Evolutionary conservation across 1,140 invertebrate species (phyloP).

Genomic region (Trachymyrmex cornetzi): DNA sequence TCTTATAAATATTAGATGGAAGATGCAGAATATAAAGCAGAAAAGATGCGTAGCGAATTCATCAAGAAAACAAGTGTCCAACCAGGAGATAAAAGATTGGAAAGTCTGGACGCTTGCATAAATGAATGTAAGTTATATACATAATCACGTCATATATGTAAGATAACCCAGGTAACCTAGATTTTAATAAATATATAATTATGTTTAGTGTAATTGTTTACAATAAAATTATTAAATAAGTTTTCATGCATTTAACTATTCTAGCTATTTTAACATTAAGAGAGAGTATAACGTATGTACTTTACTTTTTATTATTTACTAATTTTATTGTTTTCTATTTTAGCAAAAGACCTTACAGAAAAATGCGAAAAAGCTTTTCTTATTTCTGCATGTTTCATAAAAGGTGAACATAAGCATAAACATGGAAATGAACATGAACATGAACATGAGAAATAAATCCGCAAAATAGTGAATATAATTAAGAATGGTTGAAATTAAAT

Average conservation of each 20-base stretch:
- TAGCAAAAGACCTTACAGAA: conserved; percentile 5
- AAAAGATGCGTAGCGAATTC: no score
- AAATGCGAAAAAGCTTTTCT: not conserved
- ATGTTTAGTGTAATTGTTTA: not conserved
- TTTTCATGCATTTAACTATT: no score
- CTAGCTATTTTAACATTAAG: no score
- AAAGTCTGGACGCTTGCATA: conserved; percentile 1
- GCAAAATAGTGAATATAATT: not conserved
- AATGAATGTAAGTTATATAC: conserved; percentile 7
- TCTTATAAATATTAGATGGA: not conserved
- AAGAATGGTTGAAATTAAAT: not conserved
- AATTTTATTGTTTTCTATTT: conserved; percentile 11
- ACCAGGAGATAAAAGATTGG: not conserved
- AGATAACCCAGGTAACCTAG: not conserved
- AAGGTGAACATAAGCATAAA: not conserved
- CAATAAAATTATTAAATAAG: not conserved
- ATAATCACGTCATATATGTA: not conserved
- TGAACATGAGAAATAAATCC: not conserved
- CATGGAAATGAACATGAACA: not conserved
- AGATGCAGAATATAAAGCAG: not conserved
- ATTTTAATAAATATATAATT: conserved; percentile 1
- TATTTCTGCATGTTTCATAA: not conserved
- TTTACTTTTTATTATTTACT: not conserved
- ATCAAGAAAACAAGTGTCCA: not conserved
- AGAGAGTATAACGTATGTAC: not conserved